Conservation (phyloP, 2,797 vertebrate species). For the Bucorvus abyssinicus region DNA sequence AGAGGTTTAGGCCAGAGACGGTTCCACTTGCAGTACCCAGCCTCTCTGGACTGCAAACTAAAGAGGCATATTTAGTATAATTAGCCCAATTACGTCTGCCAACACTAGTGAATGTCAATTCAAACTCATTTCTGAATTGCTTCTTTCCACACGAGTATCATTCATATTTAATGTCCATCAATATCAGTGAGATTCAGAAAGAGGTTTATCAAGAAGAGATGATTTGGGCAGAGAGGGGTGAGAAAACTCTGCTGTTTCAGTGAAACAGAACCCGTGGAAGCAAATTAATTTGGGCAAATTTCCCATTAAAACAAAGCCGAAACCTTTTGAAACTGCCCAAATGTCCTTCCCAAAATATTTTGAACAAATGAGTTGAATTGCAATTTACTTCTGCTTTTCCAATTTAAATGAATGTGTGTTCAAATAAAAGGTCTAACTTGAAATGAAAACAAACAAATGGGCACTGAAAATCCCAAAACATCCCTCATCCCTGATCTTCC, state of each 20-base stretch:
- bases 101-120: neutral
- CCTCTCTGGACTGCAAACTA: neutral
- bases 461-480: neutral
- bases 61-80: neutral
- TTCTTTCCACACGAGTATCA: neutral
- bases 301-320: slow-evolving; percentile 39
- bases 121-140: neutral
- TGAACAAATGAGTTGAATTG: slow-evolving; percentile 3
- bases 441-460: neutral
- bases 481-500: neutral
- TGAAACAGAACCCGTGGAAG: neutral
- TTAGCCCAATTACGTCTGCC: neutral
- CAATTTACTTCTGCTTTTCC: slow-evolving; percentile 21
- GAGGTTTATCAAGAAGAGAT: neutral
- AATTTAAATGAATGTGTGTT: neutral
- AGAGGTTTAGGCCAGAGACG: neutral
- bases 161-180: neutral
- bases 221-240: neutral
- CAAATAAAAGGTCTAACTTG: slow-evolving; percentile 16
- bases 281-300: slow-evolving; percentile 48
- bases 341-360: slow-evolving; percentile 28
- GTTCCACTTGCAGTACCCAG: neutral
- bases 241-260: slow-evolving; percentile 37
- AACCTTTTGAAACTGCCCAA: slow-evolving; percentile 11
- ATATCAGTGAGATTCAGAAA: neutral